Base-by-base conservation (phyloP, 2,888 invertebrate genomes). In the Ganaspis brasiliensis region DNA sequence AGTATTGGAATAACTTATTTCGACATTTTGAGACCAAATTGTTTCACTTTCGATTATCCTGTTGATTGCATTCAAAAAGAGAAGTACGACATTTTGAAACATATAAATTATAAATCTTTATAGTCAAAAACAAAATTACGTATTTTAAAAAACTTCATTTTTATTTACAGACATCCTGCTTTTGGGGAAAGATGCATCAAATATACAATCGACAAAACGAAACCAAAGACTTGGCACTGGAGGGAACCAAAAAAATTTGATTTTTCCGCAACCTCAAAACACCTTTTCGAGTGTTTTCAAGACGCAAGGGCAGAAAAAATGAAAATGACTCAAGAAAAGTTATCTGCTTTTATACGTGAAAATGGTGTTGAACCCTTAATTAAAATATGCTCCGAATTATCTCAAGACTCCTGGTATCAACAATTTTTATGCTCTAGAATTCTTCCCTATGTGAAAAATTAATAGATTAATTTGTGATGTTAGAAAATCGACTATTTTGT, bases 1-100 rank as follows among this genome's bases (percentile, higher is more conserved):
- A 16, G 37, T 16, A 63, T 63, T 40, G 61, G 61, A 40, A 63
- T 63, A 63, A 63, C 61, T 37, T 63, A 63, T 37, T 63, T 63
- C 10, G 61, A 63, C 31, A 63, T 63, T 21, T 21, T 63, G 37
- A 63, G 61, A 37, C 61, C 61, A 21, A 35, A 63, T 19, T 63
- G 61, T 37, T 63, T 63, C 10, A 63, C 61, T 10, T 21, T 37
- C 37, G 61, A 63, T 37, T 2, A 12, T 63, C 37, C 61, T 21
- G 19, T 21, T 21, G 37, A 35, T 21, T 63, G 61, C 10, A 21
- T 2, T 19, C 16, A 40, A 63, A 16, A 63, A 63, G 37, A 37
- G 16, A 63, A 10, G 61, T 63, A 21, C 12, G 19, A 16, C 5
- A 19, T 63, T 37, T 21, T 40, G 1, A 56, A 5, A 24, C 24